A percentile compares a stretch with the other conserved stretches of the same genome.
Conservation (phyloP, 2,888 invertebrate genomes). For the Venusia cambrica region DNA sequence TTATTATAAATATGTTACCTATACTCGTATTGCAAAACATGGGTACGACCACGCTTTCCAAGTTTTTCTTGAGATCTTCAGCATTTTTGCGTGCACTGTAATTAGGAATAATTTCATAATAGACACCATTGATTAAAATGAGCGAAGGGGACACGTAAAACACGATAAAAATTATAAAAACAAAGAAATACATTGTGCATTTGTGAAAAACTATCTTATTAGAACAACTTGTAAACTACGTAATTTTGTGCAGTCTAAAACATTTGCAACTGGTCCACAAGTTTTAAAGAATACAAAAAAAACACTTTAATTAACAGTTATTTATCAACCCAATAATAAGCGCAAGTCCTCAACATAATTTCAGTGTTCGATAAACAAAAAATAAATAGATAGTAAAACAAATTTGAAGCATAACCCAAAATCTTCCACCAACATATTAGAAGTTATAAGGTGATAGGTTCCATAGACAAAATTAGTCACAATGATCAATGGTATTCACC, state of each 20-base stretch:
- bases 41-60: conserved; percentile 97
- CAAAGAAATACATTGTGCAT: conserved; percentile 11
- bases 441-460: too few species aligned
- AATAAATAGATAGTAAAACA: neutral
- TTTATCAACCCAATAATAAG: too few species aligned
- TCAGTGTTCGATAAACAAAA: too few species aligned
- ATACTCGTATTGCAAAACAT: conserved; percentile 98
- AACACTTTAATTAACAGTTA: too few species aligned
- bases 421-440: too few species aligned
- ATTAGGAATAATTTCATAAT: conserved; percentile 79
- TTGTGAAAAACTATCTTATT: conserved; percentile 3
- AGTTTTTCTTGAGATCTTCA: conserved; percentile 94
- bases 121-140: conserved; percentile 62
- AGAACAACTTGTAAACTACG: too few species aligned
- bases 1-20: conserved; percentile 83
- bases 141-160: conserved; percentile 45
- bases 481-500: conserved; percentile 15
- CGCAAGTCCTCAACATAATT: too few species aligned
- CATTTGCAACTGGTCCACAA: too few species aligned
- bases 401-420: too few species aligned
- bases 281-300: too few species aligned
- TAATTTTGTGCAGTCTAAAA: too few species aligned
- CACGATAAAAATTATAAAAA: conserved; percentile 23
- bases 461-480: too few species aligned
- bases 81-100: conserved; percentile 97